phyloP scores from a whole-genome alignment of 2,113 vertebrate species.

The Epinephelus cyanopodus region DNA sequence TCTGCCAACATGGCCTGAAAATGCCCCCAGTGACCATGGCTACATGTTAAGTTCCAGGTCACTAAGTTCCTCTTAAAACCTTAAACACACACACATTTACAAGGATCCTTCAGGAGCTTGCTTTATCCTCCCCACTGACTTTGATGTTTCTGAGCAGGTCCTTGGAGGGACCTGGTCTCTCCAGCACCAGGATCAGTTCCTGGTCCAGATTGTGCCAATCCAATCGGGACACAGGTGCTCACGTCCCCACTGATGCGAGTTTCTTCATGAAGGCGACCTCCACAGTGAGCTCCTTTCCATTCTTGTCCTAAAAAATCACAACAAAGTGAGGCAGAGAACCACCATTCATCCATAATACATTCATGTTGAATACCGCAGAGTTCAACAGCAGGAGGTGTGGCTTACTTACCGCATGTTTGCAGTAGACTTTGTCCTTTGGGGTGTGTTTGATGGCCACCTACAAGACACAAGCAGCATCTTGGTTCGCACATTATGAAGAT shows the following conservation, averaged over 20 bases:
- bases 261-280: conserved; percentile 22
- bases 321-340: neutral
- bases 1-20: no score
- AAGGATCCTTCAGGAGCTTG: neutral
- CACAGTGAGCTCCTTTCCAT: neutral
- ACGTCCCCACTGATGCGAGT: neutral
- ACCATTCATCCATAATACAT: neutral
- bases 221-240: no score
- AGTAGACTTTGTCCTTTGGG: neutral
- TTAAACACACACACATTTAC: no score
- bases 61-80: no score
- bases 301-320: neutral
- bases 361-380: no score
- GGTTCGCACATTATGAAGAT: neutral
- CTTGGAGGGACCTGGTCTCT: no score
- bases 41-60: no score
- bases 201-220: no score
- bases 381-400: neutral
- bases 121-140: no score
- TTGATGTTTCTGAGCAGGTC: no score
- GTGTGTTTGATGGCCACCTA: conserved; percentile 43
- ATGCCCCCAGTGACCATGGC: no score
- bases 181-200: no score
- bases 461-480: neutral
- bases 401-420: neutral